Base-by-base conservation (phyloP, 2,888 invertebrate species). In the Ephialtes manifestator region DNA sequence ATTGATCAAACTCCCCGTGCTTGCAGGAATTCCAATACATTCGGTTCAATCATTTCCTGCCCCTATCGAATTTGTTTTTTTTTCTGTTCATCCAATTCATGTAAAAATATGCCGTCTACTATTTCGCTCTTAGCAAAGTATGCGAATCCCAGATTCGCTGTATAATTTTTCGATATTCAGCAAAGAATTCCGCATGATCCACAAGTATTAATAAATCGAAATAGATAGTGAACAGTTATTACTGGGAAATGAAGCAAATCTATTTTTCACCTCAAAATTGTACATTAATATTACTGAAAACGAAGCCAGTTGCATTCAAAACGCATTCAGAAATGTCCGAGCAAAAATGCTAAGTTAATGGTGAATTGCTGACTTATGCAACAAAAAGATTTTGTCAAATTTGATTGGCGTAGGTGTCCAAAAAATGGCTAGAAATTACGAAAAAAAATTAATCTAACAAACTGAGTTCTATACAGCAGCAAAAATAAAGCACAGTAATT, bases 401-500 rank as follows among this genome's bases (percentile, higher is more conserved):
- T 39, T 18, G 13, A 60, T 60, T 13, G 60, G 15, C 28, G 15
- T 4, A 31, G 8, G 31, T 31, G 20, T 55, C 24, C 24, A 24
- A 5, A 24, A 55, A 55, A 31, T 63, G 15, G 35, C 0, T 63
- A 60, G 1, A 63, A 63, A 18, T 39, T n/a, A 39, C 2, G 8
- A 10, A 63, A n/a, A 18, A 63, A 46, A 24, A 15, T 46, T 67
- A 43, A 67, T 67, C 20, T 46, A 24, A 67, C 35, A 39, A 18
- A 63, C 35, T n/a, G 39, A 63, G 2, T 18, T 39, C n/a, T 3
- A 35, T 35, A 15, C 5, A 8, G 31, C n/a, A 63, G 60, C 4
- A 18, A 35, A 63, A 63, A 63, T 63, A 74, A 46, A 31, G 2
- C 46, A 13, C 46, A 24, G 43, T 53, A 75, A 70, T 20, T 4